Evolutionary conservation across 1,140 invertebrate species (phyloP).

Genomic region (Rhysida immarginata): DNA sequence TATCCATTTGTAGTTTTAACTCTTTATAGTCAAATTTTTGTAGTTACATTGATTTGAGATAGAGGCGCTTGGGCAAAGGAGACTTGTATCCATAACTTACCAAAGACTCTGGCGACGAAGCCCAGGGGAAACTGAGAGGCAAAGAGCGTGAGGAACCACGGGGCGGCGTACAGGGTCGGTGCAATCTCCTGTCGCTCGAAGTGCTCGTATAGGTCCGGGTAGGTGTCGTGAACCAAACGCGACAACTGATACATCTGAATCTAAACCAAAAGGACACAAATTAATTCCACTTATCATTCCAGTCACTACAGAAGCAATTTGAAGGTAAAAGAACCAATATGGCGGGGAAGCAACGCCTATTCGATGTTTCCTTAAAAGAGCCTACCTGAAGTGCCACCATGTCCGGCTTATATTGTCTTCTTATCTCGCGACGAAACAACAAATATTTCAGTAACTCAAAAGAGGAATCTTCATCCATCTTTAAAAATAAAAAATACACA

Average conservation of each 20-base stretch:
- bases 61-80: too few species aligned
- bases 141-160: conserved; percentile 90
- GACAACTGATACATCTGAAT: conserved; percentile 76
- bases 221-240: conserved; percentile 72
- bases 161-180: conserved; percentile 84
- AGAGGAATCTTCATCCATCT: conserved; percentile 80
- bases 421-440: conserved; percentile 72
- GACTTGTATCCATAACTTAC: too few species aligned
- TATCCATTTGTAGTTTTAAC: too few species aligned
- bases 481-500: neutral
- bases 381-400: conserved; percentile 80
- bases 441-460: conserved; percentile 74
- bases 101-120: conserved; percentile 83
- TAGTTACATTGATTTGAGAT: too few species aligned
- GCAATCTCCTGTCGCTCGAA: conserved; percentile 78
- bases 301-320: conserved; percentile 1
- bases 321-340: neutral
- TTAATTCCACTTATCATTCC: neutral
- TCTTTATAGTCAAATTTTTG: too few species aligned
- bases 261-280: conserved; percentile 35
- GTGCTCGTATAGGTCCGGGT: conserved; percentile 70
- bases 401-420: conserved; percentile 79
- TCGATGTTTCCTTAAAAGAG: too few species aligned
- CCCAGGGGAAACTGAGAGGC: conserved; percentile 92
- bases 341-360: neutral